Conservation (phyloP, 2,797 vertebrate genomes). For the Percopsis omiscomaycus region DNA sequence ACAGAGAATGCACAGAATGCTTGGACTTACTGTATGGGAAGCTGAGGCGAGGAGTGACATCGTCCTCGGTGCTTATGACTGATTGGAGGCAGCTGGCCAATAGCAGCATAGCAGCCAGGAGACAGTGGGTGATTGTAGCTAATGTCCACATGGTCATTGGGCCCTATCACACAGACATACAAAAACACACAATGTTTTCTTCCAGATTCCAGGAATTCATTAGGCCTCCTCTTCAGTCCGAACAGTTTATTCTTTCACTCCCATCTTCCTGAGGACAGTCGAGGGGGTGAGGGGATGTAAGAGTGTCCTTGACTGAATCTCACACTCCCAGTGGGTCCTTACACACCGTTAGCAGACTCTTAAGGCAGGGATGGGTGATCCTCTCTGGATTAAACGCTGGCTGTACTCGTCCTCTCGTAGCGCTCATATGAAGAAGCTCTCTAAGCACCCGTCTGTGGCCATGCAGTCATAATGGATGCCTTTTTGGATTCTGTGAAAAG, state of each 20-base stretch:
- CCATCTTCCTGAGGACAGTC: constrained; percentile 51
- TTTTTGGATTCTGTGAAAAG: constrained; percentile 58
- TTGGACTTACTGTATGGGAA: constrained; percentile 84
- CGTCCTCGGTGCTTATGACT: constrained; percentile 56
- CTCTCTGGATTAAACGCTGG: constrained; percentile 55
- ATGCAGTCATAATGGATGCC: constrained; percentile 34
- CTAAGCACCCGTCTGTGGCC: constrained; percentile 47
- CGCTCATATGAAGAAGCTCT: constrained; percentile 27
- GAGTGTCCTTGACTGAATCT: constrained; percentile 61
- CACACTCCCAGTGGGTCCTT: constrained; percentile 60
- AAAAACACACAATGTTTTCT: constrained; percentile 41
- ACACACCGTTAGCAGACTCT: constrained; percentile 51
- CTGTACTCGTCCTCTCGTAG: constrained; percentile 57
- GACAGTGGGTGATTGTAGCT: constrained; percentile 40
- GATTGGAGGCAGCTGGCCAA: constrained; percentile 51
- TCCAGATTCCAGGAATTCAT: constrained; percentile 65
- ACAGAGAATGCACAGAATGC: background rate
- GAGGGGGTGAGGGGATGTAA: constrained; percentile 27
- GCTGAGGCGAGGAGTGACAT: constrained; percentile 82
- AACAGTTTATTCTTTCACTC: constrained; percentile 53
- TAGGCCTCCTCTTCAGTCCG: constrained; percentile 44
- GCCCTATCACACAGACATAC: constrained; percentile 41
- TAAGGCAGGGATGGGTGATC: constrained; percentile 49
- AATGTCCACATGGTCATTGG: constrained; percentile 67
- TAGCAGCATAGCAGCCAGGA: constrained; percentile 61